Percentiles rank a stretch among this genome's conserved stretches.
These are phyloP conservation scores for Steromphala cineraria DNA, from an alignment of 2,888 invertebrate species.

Conservation along the genomic window DNA sequence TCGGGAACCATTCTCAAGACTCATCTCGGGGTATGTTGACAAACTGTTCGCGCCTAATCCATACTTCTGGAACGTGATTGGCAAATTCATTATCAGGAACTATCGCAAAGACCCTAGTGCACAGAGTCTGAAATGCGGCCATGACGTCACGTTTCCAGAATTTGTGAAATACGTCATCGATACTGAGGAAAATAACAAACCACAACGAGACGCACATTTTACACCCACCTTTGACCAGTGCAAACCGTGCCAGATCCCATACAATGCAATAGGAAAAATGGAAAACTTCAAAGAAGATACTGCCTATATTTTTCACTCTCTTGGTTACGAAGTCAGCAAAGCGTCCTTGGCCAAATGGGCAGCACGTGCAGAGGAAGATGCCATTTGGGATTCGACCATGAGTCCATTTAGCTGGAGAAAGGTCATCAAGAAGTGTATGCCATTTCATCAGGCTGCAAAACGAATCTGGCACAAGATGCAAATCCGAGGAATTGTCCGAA, in stretches of 20 bases:
- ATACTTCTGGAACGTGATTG: conserved; percentile 47
- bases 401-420: conserved; percentile 38
- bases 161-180: conserved; percentile 51
- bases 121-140: conserved; percentile 42
- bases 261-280: conserved; percentile 51
- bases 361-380: conserved; percentile 36
- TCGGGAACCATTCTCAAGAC: conserved; percentile 52
- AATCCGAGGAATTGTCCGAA: conserved; percentile 52
- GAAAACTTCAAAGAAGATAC: conserved; percentile 50
- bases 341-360: conserved; percentile 16
- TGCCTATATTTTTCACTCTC: conserved; percentile 34
- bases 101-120: conserved; percentile 26
- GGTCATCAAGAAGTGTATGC: conserved; percentile 40
- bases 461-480: conserved; percentile 57
- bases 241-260: conserved; percentile 47
- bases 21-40: conserved; percentile 58
- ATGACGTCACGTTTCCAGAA: conserved; percentile 56
- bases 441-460: conserved; percentile 35
- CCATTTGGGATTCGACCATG: conserved; percentile 46
- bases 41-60: conserved; percentile 58
- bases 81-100: conserved; percentile 37
- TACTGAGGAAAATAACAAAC: conserved; percentile 22
- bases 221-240: conserved; percentile 49
- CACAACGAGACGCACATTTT: conserved; percentile 46
- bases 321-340: conserved; percentile 41